Percentiles rank a stretch among this genome's conserved stretches.
phyloP scores from a whole-genome alignment of 2,113 vertebrate genomes.

The Perca flavescens region DNA sequence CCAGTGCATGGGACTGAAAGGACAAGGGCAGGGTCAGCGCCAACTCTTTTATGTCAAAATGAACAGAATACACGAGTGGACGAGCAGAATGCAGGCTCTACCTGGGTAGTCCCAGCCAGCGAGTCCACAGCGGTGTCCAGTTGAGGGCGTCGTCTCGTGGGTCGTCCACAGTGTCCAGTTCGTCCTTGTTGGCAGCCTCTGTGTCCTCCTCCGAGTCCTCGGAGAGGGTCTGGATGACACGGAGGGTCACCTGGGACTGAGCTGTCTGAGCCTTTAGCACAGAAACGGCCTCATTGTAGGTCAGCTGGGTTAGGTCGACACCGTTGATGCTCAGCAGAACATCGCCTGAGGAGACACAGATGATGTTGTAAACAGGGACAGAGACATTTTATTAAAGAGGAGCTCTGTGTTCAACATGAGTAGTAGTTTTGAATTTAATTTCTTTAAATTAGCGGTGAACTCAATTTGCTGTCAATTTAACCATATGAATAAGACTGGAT shows the following conservation, averaged over 20 bases:
- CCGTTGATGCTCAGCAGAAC: conserved; percentile 92
- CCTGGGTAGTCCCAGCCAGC: conserved; percentile 92
- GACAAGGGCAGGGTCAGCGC: conserved; percentile 7
- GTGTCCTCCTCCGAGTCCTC: conserved; percentile 75
- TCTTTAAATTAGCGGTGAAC: neutral
- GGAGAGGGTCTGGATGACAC: conserved; percentile 86
- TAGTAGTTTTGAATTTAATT: neutral
- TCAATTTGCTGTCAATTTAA: neutral
- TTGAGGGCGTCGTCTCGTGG: conserved; percentile 83
- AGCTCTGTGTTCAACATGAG: neutral
- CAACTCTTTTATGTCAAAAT: neutral
- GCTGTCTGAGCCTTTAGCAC: conserved; percentile 91
- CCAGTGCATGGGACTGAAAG: conserved; percentile 90
- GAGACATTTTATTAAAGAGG: neutral
- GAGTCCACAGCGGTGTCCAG: conserved; percentile 92
- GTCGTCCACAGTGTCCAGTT: conserved; percentile 80
- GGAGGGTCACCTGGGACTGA: conserved; percentile 86
- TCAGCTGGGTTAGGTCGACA: conserved; percentile 90
- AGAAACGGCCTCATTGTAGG: conserved; percentile 91
- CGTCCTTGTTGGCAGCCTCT: conserved; percentile 67
- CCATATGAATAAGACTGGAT: neutral
- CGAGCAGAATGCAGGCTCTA: conserved; percentile 38
- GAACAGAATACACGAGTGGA: neutral
- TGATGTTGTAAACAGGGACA: neutral
- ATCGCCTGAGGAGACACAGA: conserved; percentile 83